Evolutionary conservation across 1,140 invertebrate genomes (phyloP).

Genomic region (Meloidogyne floridensis): DNA sequence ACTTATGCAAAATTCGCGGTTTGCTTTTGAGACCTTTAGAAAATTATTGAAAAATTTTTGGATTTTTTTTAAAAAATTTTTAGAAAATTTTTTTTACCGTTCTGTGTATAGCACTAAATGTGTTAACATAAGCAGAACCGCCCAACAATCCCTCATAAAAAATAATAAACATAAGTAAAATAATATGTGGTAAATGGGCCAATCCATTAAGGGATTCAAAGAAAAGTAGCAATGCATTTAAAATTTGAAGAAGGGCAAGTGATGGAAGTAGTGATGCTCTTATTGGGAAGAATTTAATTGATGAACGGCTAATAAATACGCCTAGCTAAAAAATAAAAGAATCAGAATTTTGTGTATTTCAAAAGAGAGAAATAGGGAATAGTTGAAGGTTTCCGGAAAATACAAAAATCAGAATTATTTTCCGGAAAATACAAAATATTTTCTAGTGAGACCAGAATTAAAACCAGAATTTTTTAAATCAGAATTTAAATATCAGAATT

Average conservation of each 20-base stretch:
- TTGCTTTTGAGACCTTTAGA: conserved; percentile 32
- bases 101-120: conserved; percentile 45
- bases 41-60: conserved; percentile 1
- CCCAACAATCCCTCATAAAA: conserved; percentile 53
- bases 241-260: conserved; percentile 77
- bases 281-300: conserved; percentile 75
- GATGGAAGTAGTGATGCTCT: conserved; percentile 75
- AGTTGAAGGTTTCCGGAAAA: background rate
- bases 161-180: conserved; percentile 49
- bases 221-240: conserved; percentile 56
- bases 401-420: background rate
- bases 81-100: conserved; percentile 31
- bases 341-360: too few relatives aligned
- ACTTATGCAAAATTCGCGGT: conserved; percentile 46
- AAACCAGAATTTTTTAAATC: too few relatives aligned
- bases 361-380: too few relatives aligned
- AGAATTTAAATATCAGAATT: too few relatives aligned
- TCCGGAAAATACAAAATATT: too few relatives aligned
- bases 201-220: conserved; percentile 50
- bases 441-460: too few relatives aligned
- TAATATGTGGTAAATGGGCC: conserved; percentile 49
- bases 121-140: conserved; percentile 52
- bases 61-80: background rate
- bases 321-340: conserved; percentile 67
- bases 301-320: conserved; percentile 82